Evolutionary conservation across 2,888 invertebrate species (phyloP).

Genomic region (Pediacus dermestoides): DNA sequence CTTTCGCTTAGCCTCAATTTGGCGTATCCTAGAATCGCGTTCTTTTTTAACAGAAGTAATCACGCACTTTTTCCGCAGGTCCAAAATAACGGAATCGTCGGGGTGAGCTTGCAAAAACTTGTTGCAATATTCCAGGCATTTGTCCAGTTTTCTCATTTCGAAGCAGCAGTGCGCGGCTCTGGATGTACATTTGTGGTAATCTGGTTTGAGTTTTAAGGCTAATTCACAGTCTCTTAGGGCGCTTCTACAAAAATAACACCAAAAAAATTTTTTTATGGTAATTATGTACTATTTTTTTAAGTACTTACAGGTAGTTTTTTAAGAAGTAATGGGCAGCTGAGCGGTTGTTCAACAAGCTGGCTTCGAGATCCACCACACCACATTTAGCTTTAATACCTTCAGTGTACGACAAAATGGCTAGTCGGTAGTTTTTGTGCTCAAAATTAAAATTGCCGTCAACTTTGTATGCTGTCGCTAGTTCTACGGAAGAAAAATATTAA

Average conservation of each 20-base stretch:
- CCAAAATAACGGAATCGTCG: conserved; percentile 55
- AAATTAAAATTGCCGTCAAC: conserved; percentile 96
- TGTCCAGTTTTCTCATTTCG: conserved; percentile 64
- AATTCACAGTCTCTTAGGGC: conserved; percentile 75
- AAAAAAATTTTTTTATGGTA: conserved; percentile 4
- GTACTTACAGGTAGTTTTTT: conserved; percentile 66
- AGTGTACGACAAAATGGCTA: conserved; percentile 78
- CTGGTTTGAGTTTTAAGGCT: conserved; percentile 70
- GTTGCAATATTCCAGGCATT: conserved; percentile 70
- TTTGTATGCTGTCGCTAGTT: conserved; percentile 83
- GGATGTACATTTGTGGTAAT: conserved; percentile 72
- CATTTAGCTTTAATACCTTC: conserved; percentile 83
- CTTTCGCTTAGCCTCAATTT: conserved; percentile 48
- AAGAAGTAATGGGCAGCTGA: conserved; percentile 85
- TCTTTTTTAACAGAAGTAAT: conserved; percentile 52
- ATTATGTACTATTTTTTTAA: conserved; percentile 3
- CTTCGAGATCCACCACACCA: conserved; percentile 63
- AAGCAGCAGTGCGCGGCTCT: conserved; percentile 74
- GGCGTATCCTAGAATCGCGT: conserved; percentile 57
- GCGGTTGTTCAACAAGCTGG: conserved; percentile 86
- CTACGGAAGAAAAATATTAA: conserved; percentile 47
- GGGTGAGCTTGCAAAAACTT: conserved; percentile 58
- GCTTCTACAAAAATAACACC: conserved; percentile 57
- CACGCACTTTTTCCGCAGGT: conserved; percentile 55
- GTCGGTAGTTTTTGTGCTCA: conserved; percentile 87